Base-by-base conservation (phyloP, 2,113 vertebrate species). In the Blennius ocellaris region DNA sequence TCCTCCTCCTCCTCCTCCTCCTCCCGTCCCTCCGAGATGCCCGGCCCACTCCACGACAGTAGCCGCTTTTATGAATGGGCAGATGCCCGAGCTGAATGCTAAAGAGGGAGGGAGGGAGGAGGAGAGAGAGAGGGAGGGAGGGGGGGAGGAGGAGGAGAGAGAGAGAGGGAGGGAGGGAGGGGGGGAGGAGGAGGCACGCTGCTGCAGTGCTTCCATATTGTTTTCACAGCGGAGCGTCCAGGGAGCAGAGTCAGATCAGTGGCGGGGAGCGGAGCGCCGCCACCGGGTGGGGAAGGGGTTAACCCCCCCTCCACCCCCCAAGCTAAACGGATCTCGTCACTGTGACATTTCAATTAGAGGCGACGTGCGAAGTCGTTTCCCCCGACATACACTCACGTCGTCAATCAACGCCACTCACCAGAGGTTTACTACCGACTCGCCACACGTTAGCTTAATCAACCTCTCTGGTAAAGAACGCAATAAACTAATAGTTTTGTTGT, bases 31-130 rank as follows among this genome's bases (percentile, higher is more conserved):
- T 16, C 54, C 37, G 17, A 69, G 69, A 60, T 38, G 70, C 83
- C 69, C 43, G 85, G 68, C 76, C 74, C 77, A 58, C 57, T 78
- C 78, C 68, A 80, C 53, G 16, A 55, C 65, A 72, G 81, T 66
- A 30, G 21, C 72, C 71, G 55, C 62, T 84, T 88, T 89, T 89
- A 88, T 91, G 88, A 91, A 91, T 90, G 90, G 84, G 51, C 71
- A 37, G 53, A 48, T 73, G 52, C 76, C 83, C 83, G 85, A 83
- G 76, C 69, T 0, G 90, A 78, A 88, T 90, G 55, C 55, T 77
- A 82, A 91, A 82, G 69, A 86, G 60, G 54, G 62, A 5, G 54
- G 65, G 11, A 17, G 66, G 64, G 73, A 48, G 55, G 63, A 45
- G 56, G 61, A 56, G 15, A n/a, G 45, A 43, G 65, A 63, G 72